Percentiles rank a stretch among this genome's conserved stretches.
Evolutionary conservation across 2,888 invertebrate genomes (phyloP).

Genomic region (Ellobium chinense): DNA sequence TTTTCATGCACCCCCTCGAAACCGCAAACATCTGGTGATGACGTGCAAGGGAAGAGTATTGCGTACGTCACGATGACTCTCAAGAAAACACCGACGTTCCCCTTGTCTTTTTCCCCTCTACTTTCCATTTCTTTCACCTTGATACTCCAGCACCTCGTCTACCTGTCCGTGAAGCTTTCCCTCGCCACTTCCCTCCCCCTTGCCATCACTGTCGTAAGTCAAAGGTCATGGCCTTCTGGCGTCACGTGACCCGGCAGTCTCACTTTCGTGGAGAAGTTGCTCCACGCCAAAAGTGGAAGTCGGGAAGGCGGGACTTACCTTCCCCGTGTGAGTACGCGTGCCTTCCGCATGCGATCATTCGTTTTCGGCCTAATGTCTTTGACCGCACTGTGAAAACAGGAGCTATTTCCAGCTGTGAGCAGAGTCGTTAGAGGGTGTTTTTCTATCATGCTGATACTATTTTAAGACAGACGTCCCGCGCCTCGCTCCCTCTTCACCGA

Average conservation of each 20-base stretch:
- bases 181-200: no score
- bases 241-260: slow-evolving; percentile 16
- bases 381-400: neutral
- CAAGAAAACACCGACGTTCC: no score
- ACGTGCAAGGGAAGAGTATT: no score
- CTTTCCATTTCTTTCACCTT: no score
- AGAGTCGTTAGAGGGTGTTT: neutral
- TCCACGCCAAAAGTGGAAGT: slow-evolving; percentile 34
- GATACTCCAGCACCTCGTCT: no score
- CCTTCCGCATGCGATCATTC: slow-evolving; percentile 20
- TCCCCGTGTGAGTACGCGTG: neutral
- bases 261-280: neutral
- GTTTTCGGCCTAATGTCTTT: neutral
- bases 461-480: neutral
- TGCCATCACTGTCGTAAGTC: no score
- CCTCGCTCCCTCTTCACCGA: no score
- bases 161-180: no score
- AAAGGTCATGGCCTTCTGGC: slow-evolving; percentile 13
- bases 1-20: no score
- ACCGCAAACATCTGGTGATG: no score
- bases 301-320: slow-evolving; percentile 23
- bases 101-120: no score
- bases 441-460: neutral
- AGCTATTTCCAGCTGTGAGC: neutral
- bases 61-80: no score